Conservation (phyloP, 2,797 vertebrate species). For the Sus cebifrons region DNA sequence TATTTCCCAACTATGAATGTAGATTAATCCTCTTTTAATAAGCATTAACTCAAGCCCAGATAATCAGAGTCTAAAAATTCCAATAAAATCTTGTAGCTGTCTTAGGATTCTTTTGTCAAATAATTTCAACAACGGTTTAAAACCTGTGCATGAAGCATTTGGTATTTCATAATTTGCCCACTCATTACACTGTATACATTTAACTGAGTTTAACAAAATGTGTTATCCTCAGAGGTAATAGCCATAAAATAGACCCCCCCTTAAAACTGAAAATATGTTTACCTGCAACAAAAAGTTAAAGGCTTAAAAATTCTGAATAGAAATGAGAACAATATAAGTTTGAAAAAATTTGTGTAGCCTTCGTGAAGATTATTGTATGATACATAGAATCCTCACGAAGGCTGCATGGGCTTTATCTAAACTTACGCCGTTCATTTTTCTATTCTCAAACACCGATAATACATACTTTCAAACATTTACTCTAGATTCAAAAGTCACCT, state of each 20-base stretch:
- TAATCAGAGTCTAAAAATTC: slow-evolving; percentile 95
- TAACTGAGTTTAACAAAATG: slow-evolving; percentile 79
- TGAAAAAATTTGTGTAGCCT: slow-evolving; percentile 44
- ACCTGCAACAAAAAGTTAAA: slow-evolving; percentile 74
- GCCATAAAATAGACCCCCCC: slow-evolving; percentile 70
- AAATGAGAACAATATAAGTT: background rate
- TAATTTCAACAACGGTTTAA: slow-evolving; percentile 90
- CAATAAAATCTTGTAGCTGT: slow-evolving; percentile 93
- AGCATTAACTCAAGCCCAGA: slow-evolving; percentile 92
- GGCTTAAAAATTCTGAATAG: slow-evolving; percentile 66
- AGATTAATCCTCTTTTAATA: slow-evolving; percentile 97
- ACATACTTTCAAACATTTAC: background rate
- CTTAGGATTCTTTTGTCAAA: slow-evolving; percentile 87
- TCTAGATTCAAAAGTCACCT: background rate
- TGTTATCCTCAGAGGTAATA: slow-evolving; percentile 76
- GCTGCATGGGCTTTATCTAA: slow-evolving; percentile 47
- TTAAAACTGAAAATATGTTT: slow-evolving; percentile 81
- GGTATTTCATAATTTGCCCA: slow-evolving; percentile 86
- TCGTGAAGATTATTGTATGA: slow-evolving; percentile 28
- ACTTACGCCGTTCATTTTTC: background rate
- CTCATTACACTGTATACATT: slow-evolving; percentile 82
- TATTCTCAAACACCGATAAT: background rate
- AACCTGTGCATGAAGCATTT: slow-evolving; percentile 83
- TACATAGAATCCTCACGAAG: slow-evolving; percentile 41
- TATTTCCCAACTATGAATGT: slow-evolving; percentile 93